Conservation (phyloP, 2,113 vertebrate species). For the Tenebrosternarchus preto region DNA sequence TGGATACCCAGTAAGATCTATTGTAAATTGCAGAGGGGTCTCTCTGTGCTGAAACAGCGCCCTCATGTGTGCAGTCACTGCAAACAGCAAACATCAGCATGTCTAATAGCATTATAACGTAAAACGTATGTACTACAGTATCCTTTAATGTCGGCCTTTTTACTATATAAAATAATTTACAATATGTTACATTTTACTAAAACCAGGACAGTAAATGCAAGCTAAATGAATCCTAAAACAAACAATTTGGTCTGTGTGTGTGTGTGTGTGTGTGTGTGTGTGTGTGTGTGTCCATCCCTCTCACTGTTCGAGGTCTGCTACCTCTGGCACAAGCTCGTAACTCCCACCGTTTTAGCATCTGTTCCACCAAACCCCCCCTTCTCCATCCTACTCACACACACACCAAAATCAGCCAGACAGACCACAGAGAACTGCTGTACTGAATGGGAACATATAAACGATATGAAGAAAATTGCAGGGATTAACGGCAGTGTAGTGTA, state of each 20-base stretch:
- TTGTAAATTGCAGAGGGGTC: neutral
- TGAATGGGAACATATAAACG: conserved; percentile 32
- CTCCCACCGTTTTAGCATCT: conserved; percentile 55
- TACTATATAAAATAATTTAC: too few relatives aligned
- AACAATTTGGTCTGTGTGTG: too few relatives aligned
- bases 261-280: conserved; percentile 19
- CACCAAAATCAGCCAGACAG: conserved; percentile 38
- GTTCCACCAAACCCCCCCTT: conserved; percentile 43
- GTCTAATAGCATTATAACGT: too few relatives aligned
- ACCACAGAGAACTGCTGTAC: conserved; percentile 41
- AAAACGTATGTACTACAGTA: too few relatives aligned
- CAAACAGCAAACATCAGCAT: neutral
- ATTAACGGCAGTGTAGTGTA: too few relatives aligned
- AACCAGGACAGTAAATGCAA: neutral
- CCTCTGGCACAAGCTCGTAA: conserved; percentile 44
- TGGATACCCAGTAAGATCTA: neutral
- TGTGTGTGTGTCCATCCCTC: conserved; percentile 17
- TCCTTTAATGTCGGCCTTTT: too few relatives aligned
- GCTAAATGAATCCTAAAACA: neutral
- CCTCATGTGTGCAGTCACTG: conserved; percentile 40
- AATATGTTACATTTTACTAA: too few relatives aligned
- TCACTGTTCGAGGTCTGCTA: conserved; percentile 49
- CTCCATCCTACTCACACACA: conserved; percentile 7
- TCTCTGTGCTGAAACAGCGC: conserved; percentile 39
- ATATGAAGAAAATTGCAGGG: neutral